Base-by-base conservation (phyloP, 1,140 invertebrate genomes). In the Panagrolaimus sp. region DNA sequence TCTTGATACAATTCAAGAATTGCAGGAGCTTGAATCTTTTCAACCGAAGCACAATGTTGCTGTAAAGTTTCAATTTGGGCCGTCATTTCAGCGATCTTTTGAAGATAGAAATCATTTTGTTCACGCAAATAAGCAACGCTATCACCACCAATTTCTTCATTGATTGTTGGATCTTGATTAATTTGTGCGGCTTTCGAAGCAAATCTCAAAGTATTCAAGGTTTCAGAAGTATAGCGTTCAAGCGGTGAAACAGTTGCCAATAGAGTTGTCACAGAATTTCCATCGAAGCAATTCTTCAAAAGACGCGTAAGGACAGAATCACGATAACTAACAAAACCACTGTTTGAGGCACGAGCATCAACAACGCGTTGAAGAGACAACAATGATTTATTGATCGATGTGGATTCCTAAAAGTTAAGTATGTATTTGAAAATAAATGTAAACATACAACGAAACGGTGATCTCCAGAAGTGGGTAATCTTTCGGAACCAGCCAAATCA, bases 301-400 rank as follows among this genome's bases (percentile, higher is more conserved):
- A 58, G 12, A 21, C 52, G 52, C 5, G 52, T 58, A 24, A 58
- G 52, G 14, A 58, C 3, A 21, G 21, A 26, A 8, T 21, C 52
- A 58, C 52, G 52, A 21, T 58, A 58, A 4, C 10, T 8, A 12
- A 58, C 52, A 14, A 26, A 21, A 12, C 28, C 14, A 12, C 10
- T 28, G 21, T 58, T 58, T 21, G 12, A 26, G 17, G 52, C 12
- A 58, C 52, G 52, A 2, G 15, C 10, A 24, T 21, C 21, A 21
- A 58, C 52, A 17, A 58, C 52, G 4, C 52, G 52, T 58, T 58
- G 52, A n/a, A 58, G 52, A 14, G 52, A 21, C 0, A 58, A 8
- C 17, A 58, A 58, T n/a, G 52, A 58, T 8, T 58, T 58, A 28
- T 58, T 58, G 52, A 58, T 58, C 1, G 14, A 26, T 21, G 28